These are phyloP conservation scores for Drosophila hydei DNA, from an alignment of 1,140 invertebrate genomes.

Conservation along the genomic window DNA sequence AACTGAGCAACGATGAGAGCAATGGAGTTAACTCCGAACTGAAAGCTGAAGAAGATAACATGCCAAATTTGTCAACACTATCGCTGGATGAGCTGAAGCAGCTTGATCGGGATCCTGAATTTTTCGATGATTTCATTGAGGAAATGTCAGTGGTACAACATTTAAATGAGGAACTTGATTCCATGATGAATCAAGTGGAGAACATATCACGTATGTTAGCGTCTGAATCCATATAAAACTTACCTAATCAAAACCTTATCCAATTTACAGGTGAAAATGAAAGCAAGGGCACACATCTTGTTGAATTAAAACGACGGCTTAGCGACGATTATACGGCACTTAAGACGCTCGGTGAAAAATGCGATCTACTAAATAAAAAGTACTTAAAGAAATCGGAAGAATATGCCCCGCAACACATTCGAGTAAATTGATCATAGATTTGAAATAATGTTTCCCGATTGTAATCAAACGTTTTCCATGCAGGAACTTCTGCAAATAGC, in stretches of 20 bases:
- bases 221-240: neutral
- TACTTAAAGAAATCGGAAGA: constrained; percentile 89
- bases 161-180: constrained; percentile 88
- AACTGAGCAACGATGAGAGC: constrained; percentile 43
- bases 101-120: constrained; percentile 88
- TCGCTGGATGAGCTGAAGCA: constrained; percentile 88
- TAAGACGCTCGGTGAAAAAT: constrained; percentile 88
- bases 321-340: constrained; percentile 87
- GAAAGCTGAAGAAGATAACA: constrained; percentile 61
- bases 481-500: constrained; percentile 86
- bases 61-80: constrained; percentile 88
- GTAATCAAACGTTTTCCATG: neutral
- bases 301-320: constrained; percentile 87
- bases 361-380: constrained; percentile 88
- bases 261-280: constrained; percentile 87
- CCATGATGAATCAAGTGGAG: constrained; percentile 89
- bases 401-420: constrained; percentile 90
- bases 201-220: constrained; percentile 87
- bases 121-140: constrained; percentile 89
- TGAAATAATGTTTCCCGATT: neutral
- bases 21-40: constrained; percentile 30
- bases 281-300: constrained; percentile 87
- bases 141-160: constrained; percentile 88
- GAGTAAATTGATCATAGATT: constrained; percentile 85
- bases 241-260: neutral